Conservation (phyloP, 2,797 vertebrate species). For the Oophaga sylvatica region DNA sequence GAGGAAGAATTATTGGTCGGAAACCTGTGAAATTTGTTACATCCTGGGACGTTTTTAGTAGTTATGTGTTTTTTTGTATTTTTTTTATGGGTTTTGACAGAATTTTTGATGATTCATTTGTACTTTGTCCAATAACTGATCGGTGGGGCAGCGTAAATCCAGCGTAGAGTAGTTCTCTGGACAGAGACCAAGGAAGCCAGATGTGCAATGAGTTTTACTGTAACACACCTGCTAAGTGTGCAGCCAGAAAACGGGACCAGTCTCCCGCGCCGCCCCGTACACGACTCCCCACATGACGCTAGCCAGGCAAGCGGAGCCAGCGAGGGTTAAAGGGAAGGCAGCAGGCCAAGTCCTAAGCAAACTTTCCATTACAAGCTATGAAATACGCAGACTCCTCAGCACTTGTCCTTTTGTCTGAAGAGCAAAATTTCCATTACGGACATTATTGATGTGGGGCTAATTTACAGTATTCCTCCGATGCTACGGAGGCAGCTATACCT, state of each 20-base stretch:
- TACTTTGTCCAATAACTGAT: slow-evolving; percentile 61
- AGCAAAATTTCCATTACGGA: neutral
- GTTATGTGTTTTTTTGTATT: slow-evolving; percentile 1
- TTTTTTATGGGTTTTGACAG: slow-evolving; percentile 43
- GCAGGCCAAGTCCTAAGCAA: neutral
- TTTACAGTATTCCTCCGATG: too few relatives aligned
- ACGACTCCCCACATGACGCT: neutral
- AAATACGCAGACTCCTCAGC: neutral
- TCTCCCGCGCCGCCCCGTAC: neutral
- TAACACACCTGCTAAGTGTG: slow-evolving; percentile 69
- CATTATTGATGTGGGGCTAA: neutral
- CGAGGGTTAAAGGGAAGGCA: slow-evolving; percentile 15
- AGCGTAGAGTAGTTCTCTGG: slow-evolving; percentile 66
- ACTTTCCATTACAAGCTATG: neutral
- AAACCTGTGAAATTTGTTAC: neutral
- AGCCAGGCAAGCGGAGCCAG: neutral
- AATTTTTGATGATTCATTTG: slow-evolving; percentile 66
- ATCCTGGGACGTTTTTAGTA: neutral
- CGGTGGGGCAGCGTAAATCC: slow-evolving; percentile 61
- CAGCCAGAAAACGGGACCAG: slow-evolving; percentile 64
- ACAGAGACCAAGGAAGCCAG: slow-evolving; percentile 67
- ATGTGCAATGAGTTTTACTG: slow-evolving; percentile 67
- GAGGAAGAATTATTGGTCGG: slow-evolving; percentile 16
- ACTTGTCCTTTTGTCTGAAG: neutral
- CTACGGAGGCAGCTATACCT: too few relatives aligned